Percentiles rank a stretch among this genome's conserved stretches.
Conservation (phyloP, 2,888 invertebrate genomes). For the Orchesella flavescens region DNA sequence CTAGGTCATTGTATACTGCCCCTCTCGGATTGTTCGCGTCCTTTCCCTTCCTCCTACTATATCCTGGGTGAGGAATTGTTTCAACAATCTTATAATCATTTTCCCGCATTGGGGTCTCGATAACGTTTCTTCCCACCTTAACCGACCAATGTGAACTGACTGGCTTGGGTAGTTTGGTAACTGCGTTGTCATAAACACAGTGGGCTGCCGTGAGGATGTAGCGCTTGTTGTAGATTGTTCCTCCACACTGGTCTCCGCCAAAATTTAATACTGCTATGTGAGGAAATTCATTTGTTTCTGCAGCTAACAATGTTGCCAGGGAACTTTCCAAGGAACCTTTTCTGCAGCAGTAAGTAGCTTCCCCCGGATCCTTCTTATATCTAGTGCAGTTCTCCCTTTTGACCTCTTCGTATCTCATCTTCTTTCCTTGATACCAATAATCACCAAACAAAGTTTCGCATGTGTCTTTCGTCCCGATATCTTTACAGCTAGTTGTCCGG, state of each 20-base stretch:
- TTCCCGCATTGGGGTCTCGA: background rate
- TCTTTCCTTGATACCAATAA: too few species aligned
- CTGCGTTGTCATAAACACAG: conserved; percentile 1
- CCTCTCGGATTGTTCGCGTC: too few species aligned
- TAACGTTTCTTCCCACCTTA: background rate
- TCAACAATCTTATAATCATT: too few species aligned
- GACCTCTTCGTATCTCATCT: too few species aligned
- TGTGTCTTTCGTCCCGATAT: too few species aligned
- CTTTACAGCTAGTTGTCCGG: too few species aligned
- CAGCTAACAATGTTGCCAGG: background rate
- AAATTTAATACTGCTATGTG: background rate
- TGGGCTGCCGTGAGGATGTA: conserved; percentile 26
- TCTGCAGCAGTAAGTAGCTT: too few species aligned
- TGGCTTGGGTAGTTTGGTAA: background rate
- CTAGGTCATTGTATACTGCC: conserved; percentile 23
- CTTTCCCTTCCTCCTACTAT: background rate
- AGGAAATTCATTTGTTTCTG: conserved; percentile 24
- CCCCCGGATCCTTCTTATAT: too few species aligned
- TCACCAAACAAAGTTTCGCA: too few species aligned
- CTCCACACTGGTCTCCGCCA: background rate
- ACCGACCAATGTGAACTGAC: conserved; percentile 14
- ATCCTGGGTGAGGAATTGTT: background rate
- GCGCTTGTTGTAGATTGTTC: conserved; percentile 24
- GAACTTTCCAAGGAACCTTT: too few species aligned
- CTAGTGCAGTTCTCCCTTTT: too few species aligned